Conservation (phyloP, 2,888 invertebrate species). For the Cloeon dipterum region DNA sequence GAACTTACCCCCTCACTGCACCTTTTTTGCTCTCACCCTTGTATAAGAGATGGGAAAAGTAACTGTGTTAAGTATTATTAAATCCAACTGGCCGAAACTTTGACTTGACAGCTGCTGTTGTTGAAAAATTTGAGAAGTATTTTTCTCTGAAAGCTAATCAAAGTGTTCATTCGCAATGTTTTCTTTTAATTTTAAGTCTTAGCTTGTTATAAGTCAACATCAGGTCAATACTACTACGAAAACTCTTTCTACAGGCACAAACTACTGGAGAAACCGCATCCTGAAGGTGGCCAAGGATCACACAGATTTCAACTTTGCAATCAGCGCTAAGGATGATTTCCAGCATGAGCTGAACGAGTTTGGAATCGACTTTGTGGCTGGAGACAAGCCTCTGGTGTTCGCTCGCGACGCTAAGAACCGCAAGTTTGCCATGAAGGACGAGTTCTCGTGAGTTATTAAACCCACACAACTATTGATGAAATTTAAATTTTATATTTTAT, state of each 20-base stretch:
- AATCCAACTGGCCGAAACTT: too few species aligned
- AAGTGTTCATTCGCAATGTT: too few species aligned
- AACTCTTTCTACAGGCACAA: constrained; percentile 46
- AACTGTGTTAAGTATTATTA: too few species aligned
- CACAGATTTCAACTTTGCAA: constrained; percentile 63
- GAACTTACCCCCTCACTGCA: too few species aligned
- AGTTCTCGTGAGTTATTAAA: constrained; percentile 54
- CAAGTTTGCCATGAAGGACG: constrained; percentile 73
- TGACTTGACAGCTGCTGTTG: too few species aligned
- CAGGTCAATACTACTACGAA: background rate
- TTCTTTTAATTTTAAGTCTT: background rate
- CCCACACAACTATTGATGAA: background rate
- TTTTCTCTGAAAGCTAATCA: background rate
- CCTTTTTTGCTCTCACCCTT: too few species aligned
- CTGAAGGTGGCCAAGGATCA: constrained; percentile 59
- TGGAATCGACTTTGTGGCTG: constrained; percentile 66
- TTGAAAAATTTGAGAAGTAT: too few species aligned
- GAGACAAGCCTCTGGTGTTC: constrained; percentile 74
- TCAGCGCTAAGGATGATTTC: constrained; percentile 85
- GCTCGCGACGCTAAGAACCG: constrained; percentile 62
- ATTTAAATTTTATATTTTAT: constrained; percentile 10
- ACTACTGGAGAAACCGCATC: constrained; percentile 96
- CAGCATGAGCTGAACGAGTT: constrained; percentile 84
- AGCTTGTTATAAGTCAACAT: background rate
- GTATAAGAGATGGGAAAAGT: too few species aligned